These are phyloP conservation scores for Panulirus ornatus DNA, from an alignment of 1,140 invertebrate species.

Conservation along the genomic window DNA sequence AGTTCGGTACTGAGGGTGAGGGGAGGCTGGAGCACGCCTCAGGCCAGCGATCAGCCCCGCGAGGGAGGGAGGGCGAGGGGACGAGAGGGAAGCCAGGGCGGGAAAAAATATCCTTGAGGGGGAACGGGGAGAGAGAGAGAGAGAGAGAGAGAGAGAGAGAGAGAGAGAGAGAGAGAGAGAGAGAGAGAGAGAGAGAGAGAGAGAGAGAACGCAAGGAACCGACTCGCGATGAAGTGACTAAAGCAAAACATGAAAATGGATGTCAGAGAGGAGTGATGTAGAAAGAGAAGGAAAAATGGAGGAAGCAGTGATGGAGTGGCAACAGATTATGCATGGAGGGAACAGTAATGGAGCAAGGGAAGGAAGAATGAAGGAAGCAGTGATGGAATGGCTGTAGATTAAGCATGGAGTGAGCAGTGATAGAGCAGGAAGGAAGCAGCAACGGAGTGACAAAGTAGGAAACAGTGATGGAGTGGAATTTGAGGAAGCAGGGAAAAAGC, in stretches of 20 bases:
- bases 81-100: neutral
- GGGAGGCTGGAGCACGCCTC: slow-evolving; percentile 21
- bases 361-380: neutral
- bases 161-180: neutral
- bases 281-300: neutral
- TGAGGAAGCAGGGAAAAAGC: too few relatives aligned
- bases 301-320: neutral
- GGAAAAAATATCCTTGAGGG: neutral
- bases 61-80: slow-evolving; percentile 4
- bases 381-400: neutral
- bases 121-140: neutral
- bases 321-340: neutral
- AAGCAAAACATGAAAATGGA: too few relatives aligned
- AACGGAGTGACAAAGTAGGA: neutral
- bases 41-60: neutral
- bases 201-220: neutral
- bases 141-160: neutral
- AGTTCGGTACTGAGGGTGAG: slow-evolving; percentile 7
- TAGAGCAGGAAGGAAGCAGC: neutral
- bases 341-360: neutral
- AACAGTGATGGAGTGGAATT: too few relatives aligned
- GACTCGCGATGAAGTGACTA: too few relatives aligned
- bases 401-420: neutral
- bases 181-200: neutral
- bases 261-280: neutral